Conservation (phyloP, 2,113 vertebrate species). For the Pseudolaguvia tuberculata region DNA sequence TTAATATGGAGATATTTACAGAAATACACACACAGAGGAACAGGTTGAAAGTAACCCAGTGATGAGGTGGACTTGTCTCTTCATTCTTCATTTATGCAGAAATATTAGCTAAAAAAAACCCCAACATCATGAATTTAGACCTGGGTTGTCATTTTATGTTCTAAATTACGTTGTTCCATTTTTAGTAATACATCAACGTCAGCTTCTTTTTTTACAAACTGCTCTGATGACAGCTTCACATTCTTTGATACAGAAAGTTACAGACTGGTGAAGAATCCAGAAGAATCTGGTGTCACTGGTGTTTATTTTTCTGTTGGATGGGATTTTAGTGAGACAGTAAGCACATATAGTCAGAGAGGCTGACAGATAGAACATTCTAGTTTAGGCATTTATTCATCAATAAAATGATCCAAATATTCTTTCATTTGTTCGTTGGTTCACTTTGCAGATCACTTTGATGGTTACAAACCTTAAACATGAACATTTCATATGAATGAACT, state of each 20-base stretch:
- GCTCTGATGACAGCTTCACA: too few relatives aligned
- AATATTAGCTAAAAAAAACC: background rate
- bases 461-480: background rate
- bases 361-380: too few relatives aligned
- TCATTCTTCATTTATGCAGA: background rate
- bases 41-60: too few relatives aligned
- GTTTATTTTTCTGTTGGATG: background rate
- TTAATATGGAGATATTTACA: background rate
- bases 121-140: background rate
- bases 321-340: background rate
- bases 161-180: too few relatives aligned
- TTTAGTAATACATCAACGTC: background rate
- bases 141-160: background rate
- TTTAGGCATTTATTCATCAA: background rate
- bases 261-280: background rate
- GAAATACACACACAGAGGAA: background rate
- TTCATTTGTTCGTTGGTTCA: background rate
- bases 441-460: too few relatives aligned
- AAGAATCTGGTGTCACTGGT: background rate
- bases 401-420: conserved; percentile 5
- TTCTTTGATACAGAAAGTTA: background rate
- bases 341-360: too few relatives aligned
- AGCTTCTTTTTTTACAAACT: background rate
- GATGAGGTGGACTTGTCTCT: background rate
- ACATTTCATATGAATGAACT: background rate